phyloP scores from a whole-genome alignment of 1,140 invertebrate species.

The Zaprionus kolodkinae region DNA sequence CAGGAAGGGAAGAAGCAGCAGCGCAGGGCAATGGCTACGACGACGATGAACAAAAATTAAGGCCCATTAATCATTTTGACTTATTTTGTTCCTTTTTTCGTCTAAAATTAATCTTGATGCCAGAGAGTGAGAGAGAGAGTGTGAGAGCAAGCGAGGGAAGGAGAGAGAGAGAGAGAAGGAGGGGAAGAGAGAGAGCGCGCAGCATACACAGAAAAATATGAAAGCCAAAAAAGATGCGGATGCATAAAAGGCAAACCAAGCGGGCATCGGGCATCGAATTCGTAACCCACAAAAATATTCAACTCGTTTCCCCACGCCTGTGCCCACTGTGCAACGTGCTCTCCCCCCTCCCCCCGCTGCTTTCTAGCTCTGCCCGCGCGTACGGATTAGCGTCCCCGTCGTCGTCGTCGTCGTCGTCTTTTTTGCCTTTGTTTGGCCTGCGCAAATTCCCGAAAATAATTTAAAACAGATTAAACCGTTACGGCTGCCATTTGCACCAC shows the following conservation, averaged over 20 bases:
- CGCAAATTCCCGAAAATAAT: conserved; percentile 66
- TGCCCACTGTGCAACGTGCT: not conserved
- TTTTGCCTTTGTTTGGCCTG: conserved; percentile 28
- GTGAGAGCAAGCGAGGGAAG: not conserved
- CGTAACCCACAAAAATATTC: conserved; percentile 32
- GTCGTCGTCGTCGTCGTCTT: conserved; percentile 20
- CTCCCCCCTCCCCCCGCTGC: not conserved
- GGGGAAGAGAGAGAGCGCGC: conserved; percentile 32
- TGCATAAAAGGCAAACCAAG: conserved; percentile 44
- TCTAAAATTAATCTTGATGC: conserved; percentile 84
- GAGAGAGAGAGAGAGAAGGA: conserved; percentile 14
- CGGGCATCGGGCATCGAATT: conserved; percentile 48
- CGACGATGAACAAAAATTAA: conserved; percentile 75
- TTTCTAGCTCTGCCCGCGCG: conserved; percentile 7
- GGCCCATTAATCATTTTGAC: conserved; percentile 83
- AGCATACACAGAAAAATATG: conserved; percentile 48
- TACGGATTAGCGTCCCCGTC: conserved; percentile 47
- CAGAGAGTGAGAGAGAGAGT: conserved; percentile 29
- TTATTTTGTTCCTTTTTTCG: conserved; percentile 82
- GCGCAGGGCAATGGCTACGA: conserved; percentile 34
- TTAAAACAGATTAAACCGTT: conserved; percentile 82
- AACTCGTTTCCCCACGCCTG: not conserved
- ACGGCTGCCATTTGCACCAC: conserved; percentile 77
- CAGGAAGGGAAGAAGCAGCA: conserved; percentile 14
- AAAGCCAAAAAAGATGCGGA: conserved; percentile 49